These are phyloP conservation scores for Alentia gelatinosa DNA, from an alignment of 2,888 invertebrate species.

Conservation along the genomic window DNA sequence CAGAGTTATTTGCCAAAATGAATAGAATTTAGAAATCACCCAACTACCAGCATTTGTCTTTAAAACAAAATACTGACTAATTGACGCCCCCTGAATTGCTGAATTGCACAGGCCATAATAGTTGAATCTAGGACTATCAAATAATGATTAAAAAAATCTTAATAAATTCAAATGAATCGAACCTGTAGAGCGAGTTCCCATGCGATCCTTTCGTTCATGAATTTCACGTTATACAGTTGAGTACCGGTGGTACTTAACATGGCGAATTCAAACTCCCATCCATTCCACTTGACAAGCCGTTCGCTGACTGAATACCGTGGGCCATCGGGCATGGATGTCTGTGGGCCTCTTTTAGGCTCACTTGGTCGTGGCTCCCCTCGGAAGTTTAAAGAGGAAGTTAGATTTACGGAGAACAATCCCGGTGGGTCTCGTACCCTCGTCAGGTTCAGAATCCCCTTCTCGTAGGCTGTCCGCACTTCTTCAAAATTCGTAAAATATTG, in stretches of 20 bases:
- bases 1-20: too few species aligned
- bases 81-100: too few species aligned
- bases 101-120: too few species aligned
- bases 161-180: too few species aligned
- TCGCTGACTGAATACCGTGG: background rate
- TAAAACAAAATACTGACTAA: too few species aligned
- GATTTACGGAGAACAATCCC: background rate
- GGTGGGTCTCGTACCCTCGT: background rate
- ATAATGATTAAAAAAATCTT: too few species aligned
- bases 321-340: background rate
- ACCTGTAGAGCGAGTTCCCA: background rate
- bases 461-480: background rate
- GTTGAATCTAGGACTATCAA: too few species aligned
- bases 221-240: background rate
- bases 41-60: too few species aligned
- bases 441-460: background rate
- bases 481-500: constrained; percentile 39
- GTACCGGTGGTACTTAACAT: background rate
- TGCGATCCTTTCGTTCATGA: background rate
- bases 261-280: background rate
- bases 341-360: background rate
- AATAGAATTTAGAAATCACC: too few species aligned
- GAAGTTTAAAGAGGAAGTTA: background rate
- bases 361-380: background rate
- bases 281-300: background rate